Conservation (phyloP, 2,888 invertebrate species). For the Crocallis elinguaria region DNA sequence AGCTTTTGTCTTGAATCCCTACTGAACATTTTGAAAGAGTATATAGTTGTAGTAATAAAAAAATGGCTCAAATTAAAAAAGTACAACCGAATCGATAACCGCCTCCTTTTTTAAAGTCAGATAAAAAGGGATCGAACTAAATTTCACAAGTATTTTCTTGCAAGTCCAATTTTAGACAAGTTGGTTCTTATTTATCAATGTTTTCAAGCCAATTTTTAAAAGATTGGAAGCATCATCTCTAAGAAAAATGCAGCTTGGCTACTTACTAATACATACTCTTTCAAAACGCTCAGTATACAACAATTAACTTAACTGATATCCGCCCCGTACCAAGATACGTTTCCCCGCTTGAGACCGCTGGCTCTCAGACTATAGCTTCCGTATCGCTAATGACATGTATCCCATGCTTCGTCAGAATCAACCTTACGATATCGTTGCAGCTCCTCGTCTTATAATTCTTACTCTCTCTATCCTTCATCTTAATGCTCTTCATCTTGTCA, state of each 20-base stretch:
- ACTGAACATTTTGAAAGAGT: slow-evolving; percentile 6
- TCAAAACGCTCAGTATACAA: not conserved
- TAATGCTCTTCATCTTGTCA: slow-evolving; percentile 76
- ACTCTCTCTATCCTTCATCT: slow-evolving; percentile 65
- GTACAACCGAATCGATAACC: not conserved
- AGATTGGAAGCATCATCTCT: no score
- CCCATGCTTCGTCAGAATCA: slow-evolving; percentile 91
- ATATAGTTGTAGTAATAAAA: no score
- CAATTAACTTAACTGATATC: not conserved
- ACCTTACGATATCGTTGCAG: slow-evolving; percentile 87
- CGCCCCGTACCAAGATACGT: not conserved
- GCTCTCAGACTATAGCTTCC: slow-evolving; percentile 86
- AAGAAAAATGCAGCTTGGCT: no score
- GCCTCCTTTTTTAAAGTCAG: no score
- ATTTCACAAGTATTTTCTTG: no score
- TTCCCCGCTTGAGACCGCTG: no score
- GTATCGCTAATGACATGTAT: slow-evolving; percentile 92
- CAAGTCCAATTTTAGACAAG: no score
- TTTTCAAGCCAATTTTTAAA: no score
- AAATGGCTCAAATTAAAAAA: not conserved
- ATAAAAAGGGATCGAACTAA: no score
- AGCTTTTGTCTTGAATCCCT: not conserved
- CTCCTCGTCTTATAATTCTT: slow-evolving; percentile 75
- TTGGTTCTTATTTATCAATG: no score
- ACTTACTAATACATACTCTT: not conserved